Evolutionary conservation across 2,113 vertebrate species (phyloP).

Genomic region (Pitta sordida): DNA sequence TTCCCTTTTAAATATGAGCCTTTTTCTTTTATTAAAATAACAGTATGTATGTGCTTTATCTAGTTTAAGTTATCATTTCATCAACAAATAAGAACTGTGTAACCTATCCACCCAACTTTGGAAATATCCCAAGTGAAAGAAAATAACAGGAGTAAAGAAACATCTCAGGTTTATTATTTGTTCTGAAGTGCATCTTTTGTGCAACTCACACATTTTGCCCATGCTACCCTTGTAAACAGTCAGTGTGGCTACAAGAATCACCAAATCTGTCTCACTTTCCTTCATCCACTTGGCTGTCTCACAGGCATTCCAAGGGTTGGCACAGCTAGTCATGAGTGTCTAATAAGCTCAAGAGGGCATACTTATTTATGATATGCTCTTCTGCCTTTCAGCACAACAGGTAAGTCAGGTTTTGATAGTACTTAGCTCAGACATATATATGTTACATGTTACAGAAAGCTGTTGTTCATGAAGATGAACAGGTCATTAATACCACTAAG

Average conservation of each 20-base stretch:
- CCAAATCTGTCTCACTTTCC: neutral
- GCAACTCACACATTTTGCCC: neutral
- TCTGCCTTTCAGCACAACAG: neutral
- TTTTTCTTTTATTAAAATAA: conserved; percentile 45
- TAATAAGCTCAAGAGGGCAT: neutral
- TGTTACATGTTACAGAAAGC: neutral
- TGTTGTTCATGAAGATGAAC: neutral
- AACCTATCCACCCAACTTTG: neutral
- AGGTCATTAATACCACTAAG: neutral
- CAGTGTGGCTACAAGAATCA: neutral
- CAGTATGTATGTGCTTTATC: neutral
- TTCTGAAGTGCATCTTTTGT: neutral
- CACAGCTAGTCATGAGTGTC: neutral
- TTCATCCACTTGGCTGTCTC: neutral
- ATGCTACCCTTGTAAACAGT: neutral
- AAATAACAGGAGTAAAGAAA: neutral
- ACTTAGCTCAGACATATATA: neutral
- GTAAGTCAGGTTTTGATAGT: neutral
- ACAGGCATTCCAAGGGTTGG: neutral
- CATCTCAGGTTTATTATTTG: neutral
- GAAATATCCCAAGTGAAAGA: conserved; percentile 14
- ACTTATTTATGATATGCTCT: neutral
- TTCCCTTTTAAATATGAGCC: neutral
- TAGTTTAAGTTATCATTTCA: conserved; percentile 26
- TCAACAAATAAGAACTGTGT: neutral